Percentiles rank a stretch among this genome's conserved stretches.
These are phyloP conservation scores for Podarcis siculus DNA, from an alignment of 2,797 vertebrate genomes.

Conservation along the genomic window DNA sequence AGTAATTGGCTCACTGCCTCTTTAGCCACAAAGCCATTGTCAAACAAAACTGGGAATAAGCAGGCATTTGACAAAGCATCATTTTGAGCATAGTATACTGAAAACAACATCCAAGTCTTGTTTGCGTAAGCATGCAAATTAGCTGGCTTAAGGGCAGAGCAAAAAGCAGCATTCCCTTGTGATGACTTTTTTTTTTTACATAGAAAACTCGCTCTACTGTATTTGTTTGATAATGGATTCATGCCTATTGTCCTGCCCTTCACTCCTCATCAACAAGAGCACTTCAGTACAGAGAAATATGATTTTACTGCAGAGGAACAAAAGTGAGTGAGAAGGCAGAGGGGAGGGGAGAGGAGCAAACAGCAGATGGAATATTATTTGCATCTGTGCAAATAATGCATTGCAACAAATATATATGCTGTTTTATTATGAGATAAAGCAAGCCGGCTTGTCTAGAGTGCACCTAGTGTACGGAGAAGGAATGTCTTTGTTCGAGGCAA, in stretches of 20 bases:
- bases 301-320: slow-evolving; percentile 75
- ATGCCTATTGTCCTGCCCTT: slow-evolving; percentile 73
- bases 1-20: slow-evolving; percentile 47
- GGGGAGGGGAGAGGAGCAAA: slow-evolving; percentile 37
- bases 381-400: slow-evolving; percentile 75
- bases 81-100: slow-evolving; percentile 36
- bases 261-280: slow-evolving; percentile 74
- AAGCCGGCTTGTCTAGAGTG: slow-evolving; percentile 61
- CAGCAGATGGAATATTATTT: slow-evolving; percentile 73
- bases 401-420: slow-evolving; percentile 52
- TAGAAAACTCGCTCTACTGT: slow-evolving; percentile 75
- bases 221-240: slow-evolving; percentile 81
- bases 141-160: slow-evolving; percentile 69
- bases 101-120: slow-evolving; percentile 59
- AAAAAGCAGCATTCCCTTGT: slow-evolving; percentile 73
- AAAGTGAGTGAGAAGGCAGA: slow-evolving; percentile 47
- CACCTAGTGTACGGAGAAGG: slow-evolving; percentile 16
- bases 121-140: slow-evolving; percentile 70
- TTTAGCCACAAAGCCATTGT: slow-evolving; percentile 44
- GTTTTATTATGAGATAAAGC: slow-evolving; percentile 64
- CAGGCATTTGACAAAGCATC: slow-evolving; percentile 67
- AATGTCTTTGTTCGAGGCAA: slow-evolving; percentile 55
- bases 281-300: slow-evolving; percentile 68
- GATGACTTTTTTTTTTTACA: slow-evolving; percentile 61
- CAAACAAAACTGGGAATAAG: slow-evolving; percentile 52